phyloP scores from a whole-genome alignment of 2,113 vertebrate species.

The Leptodactylus fuscus region DNA sequence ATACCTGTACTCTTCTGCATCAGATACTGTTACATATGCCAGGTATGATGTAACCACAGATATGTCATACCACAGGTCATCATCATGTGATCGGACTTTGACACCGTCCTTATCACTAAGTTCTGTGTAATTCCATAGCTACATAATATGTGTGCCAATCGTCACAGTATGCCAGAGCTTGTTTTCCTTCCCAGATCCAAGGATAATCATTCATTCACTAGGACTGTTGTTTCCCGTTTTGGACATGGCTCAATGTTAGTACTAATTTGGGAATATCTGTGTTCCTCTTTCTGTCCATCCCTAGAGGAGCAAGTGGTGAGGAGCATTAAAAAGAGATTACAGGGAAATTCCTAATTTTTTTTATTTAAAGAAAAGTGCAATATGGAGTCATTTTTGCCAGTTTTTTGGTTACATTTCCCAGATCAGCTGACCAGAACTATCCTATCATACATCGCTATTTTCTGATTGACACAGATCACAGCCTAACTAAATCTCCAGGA shows the following conservation, averaged over 20 bases:
- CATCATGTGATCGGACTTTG: background rate
- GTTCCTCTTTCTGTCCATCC: background rate
- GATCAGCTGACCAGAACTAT: too few relatives aligned
- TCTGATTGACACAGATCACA: too few relatives aligned
- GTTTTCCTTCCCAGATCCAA: background rate
- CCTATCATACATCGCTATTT: too few relatives aligned
- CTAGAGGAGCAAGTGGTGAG: background rate
- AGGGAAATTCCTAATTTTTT: too few relatives aligned
- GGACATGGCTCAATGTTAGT: background rate
- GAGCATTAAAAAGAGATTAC: background rate
- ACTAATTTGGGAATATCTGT: background rate
- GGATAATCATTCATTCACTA: slow-evolving; percentile 15
- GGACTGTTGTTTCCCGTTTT: background rate
- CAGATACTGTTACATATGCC: too few relatives aligned
- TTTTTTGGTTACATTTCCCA: too few relatives aligned
- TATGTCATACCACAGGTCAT: too few relatives aligned
- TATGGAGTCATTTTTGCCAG: too few relatives aligned
- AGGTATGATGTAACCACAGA: too few relatives aligned
- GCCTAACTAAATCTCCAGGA: too few relatives aligned
- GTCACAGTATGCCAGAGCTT: background rate
- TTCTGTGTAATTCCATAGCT: background rate
- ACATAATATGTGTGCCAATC: background rate
- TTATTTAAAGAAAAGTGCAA: too few relatives aligned
- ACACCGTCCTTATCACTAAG: background rate
- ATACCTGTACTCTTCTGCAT: too few relatives aligned